Evolutionary conservation across 2,113 vertebrate genomes (phyloP).

Genomic region (Microcebus tavaratra): DNA sequence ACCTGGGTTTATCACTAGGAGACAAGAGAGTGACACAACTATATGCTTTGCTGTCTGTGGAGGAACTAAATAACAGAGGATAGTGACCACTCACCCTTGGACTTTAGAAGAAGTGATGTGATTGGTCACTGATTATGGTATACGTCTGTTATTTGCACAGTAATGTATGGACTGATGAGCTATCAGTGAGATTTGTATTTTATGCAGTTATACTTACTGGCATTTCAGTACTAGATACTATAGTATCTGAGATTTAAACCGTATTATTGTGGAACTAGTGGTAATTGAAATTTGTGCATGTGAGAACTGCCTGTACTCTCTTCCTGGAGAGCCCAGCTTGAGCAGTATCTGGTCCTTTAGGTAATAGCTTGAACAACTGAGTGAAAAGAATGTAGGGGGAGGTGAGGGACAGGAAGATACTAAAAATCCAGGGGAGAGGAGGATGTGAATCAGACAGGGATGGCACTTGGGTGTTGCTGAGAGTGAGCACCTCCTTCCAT

Average conservation of each 20-base stretch:
- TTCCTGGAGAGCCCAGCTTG: background rate
- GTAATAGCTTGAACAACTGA: background rate
- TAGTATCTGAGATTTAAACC: background rate
- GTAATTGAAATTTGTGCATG: background rate
- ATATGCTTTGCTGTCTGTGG: background rate
- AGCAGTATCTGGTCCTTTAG: background rate
- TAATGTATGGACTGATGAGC: background rate
- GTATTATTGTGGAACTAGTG: background rate
- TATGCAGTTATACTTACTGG: background rate
- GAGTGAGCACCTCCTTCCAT: background rate
- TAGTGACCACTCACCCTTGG: background rate
- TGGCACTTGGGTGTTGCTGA: background rate
- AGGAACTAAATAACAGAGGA: background rate
- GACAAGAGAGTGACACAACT: background rate
- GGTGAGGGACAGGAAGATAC: background rate
- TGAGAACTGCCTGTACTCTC: background rate
- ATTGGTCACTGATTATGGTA: background rate
- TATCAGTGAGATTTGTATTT: background rate
- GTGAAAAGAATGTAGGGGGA: background rate
- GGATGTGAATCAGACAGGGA: background rate
- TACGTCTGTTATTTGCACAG: background rate
- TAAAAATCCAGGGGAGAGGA: background rate
- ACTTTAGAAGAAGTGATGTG: background rate
- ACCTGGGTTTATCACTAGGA: background rate
- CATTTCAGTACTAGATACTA: background rate